These are phyloP conservation scores for Drosophila fulvimacula DNA, from an alignment of 2,888 invertebrate species.

Conservation along the genomic window DNA sequence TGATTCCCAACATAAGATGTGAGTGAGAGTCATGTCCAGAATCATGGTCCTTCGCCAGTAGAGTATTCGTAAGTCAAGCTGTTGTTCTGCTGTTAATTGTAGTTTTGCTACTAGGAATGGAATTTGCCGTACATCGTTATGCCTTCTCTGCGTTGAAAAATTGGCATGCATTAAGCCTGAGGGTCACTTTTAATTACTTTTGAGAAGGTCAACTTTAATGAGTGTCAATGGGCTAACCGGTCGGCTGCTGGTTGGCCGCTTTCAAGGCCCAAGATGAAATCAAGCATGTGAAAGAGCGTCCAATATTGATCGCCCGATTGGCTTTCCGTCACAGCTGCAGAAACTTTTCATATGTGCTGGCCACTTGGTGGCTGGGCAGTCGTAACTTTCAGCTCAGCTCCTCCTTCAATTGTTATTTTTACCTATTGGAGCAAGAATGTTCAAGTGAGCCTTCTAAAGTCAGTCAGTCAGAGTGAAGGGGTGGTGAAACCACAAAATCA, in stretches of 20 bases:
- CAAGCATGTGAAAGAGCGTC: conserved; percentile 12
- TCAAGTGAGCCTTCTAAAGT: not conserved
- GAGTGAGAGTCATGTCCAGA: no score
- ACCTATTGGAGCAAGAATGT: not conserved
- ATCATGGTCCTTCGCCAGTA: no score
- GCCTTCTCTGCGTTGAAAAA: conserved; percentile 68
- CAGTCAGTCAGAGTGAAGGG: not conserved
- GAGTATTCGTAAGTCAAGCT: conserved; percentile 11
- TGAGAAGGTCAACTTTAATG: conserved; percentile 81
- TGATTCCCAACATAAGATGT: no score
- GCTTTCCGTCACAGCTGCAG: conserved; percentile 50
- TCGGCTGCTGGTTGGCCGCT: conserved; percentile 33
- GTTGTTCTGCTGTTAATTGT: not conserved
- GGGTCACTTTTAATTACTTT: conserved; percentile 84
- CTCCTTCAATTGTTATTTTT: not conserved
- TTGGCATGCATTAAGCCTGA: conserved; percentile 79
- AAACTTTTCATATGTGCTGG: conserved; percentile 75
- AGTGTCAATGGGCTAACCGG: conserved; percentile 66
- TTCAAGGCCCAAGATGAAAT: conserved; percentile 16
- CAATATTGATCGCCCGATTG: conserved; percentile 65
- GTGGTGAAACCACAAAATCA: not conserved
- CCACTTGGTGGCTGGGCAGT: conserved; percentile 56
- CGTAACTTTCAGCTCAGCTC: not conserved
- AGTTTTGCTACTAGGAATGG: not conserved
- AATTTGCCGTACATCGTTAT: conserved; percentile 2